These are phyloP conservation scores for Galerucella pusilla DNA, from an alignment of 2,888 invertebrate genomes.

Conservation along the genomic window DNA sequence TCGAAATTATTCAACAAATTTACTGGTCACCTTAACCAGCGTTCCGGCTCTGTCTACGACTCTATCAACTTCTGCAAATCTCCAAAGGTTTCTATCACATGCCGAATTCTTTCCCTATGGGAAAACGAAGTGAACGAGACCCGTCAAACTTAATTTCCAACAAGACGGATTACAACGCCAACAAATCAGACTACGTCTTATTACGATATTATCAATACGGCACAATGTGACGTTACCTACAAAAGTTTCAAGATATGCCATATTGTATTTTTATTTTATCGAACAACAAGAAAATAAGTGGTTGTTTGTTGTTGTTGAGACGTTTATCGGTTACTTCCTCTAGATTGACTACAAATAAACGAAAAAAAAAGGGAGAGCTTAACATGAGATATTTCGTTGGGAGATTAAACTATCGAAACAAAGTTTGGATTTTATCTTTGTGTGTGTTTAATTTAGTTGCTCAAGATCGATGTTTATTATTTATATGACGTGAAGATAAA, in stretches of 20 bases:
- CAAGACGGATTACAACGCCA: constrained; percentile 31
- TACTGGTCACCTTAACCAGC: neutral
- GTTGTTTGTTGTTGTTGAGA: constrained; percentile 14
- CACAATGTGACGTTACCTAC: constrained; percentile 10
- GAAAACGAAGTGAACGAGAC: constrained; percentile 11
- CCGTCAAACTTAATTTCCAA: constrained; percentile 31
- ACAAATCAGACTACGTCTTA: constrained; percentile 12
- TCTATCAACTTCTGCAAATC: constrained; percentile 3
- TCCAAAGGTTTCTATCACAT: constrained; percentile 3
- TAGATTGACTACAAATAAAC: constrained; percentile 18
- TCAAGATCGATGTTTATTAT: constrained; percentile 2
- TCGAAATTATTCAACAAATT: too few species aligned
- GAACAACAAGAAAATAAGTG: constrained; percentile 9
- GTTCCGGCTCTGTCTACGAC: neutral
- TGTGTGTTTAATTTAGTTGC: neutral
- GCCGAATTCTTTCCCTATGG: constrained; percentile 3
- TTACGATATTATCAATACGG: constrained; percentile 18
- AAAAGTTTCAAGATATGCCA: constrained; percentile 19
- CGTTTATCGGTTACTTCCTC: constrained; percentile 12
- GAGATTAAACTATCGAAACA: neutral
- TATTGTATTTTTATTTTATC: constrained; percentile 5
- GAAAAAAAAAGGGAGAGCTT: neutral
- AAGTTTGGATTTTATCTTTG: neutral
- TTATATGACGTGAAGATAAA: neutral
- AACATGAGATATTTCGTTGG: constrained; percentile 1